These are phyloP conservation scores for Phyllotis vaccarum DNA, from an alignment of 2,797 vertebrate species.

Conservation along the genomic window DNA sequence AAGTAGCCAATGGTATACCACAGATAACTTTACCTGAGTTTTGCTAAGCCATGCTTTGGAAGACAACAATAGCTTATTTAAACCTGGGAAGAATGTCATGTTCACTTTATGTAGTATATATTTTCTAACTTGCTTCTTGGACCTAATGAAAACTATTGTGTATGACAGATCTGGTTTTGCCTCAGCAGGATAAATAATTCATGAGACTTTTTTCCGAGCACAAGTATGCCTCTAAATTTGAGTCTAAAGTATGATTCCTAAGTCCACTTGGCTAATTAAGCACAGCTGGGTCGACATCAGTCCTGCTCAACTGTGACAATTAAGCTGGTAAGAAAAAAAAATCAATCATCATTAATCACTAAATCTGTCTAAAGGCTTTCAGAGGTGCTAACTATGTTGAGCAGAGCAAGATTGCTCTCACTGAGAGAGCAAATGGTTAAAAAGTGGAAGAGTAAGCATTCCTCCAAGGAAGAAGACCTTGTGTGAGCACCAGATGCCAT, in stretches of 20 bases:
- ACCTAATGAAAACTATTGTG: constrained; percentile 57
- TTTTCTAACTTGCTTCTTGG: constrained; percentile 59
- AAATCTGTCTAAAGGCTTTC: constrained; percentile 80
- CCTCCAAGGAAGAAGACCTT: not conserved
- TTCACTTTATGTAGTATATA: constrained; percentile 19
- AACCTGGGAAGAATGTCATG: constrained; percentile 1
- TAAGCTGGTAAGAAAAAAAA: constrained; percentile 81
- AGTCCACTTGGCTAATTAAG: constrained; percentile 81
- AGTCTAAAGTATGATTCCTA: constrained; percentile 71
- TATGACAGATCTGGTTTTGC: constrained; percentile 33
- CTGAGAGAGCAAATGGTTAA: constrained; percentile 59
- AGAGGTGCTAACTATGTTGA: constrained; percentile 73
- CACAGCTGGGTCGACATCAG: constrained; percentile 74
- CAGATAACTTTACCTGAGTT: constrained; percentile 12
- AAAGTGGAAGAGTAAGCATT: not conserved
- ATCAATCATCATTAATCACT: constrained; percentile 83
- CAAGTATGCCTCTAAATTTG: constrained; percentile 73
- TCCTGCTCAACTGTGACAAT: constrained; percentile 73
- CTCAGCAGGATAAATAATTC: constrained; percentile 56
- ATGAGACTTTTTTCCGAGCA: constrained; percentile 73
- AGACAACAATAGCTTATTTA: not conserved
- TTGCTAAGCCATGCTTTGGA: constrained; percentile 27
- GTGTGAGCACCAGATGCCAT: not conserved
- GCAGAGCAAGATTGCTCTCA: constrained; percentile 37
- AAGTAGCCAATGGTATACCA: constrained; percentile 25